Evolutionary conservation across 1,140 invertebrate genomes (phyloP).

Genomic region (Drosophila murphyi): DNA sequence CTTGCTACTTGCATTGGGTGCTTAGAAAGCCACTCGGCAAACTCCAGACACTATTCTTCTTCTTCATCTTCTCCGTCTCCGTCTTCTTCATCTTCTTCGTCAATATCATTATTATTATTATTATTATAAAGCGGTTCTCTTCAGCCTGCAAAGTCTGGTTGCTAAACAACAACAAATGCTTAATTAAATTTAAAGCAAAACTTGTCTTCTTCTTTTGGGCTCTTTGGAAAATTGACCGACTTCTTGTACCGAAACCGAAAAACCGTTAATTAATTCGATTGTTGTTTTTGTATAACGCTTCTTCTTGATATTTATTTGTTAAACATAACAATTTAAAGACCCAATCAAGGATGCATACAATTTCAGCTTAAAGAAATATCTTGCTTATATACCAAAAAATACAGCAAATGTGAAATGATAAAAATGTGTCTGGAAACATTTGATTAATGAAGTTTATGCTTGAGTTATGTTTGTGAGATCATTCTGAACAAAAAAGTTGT

Average conservation of each 20-base stretch:
- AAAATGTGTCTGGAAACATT: background rate
- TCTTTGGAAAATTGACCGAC: conserved; percentile 67
- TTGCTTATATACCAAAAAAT: background rate
- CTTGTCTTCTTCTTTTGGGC: conserved; percentile 12
- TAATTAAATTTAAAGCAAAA: conserved; percentile 73
- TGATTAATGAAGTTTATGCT: background rate
- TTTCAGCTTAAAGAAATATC: background rate
- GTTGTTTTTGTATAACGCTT: conserved; percentile 24
- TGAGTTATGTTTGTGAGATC: background rate
- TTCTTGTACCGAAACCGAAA: conserved; percentile 61
- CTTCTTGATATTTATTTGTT: conserved; percentile 6
- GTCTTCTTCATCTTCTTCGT: conserved; percentile 24
- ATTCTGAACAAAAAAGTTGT: too few species aligned
- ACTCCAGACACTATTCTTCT: conserved; percentile 37
- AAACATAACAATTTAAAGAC: conserved; percentile 23
- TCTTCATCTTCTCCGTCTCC: conserved; percentile 14
- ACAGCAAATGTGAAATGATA: background rate
- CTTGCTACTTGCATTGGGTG: conserved; percentile 5
- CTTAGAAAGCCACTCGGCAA: conserved; percentile 75
- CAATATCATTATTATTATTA: background rate
- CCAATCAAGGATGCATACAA: conserved; percentile 24
- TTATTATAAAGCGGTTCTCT: conserved; percentile 9
- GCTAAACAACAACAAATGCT: conserved; percentile 50
- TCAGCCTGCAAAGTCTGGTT: conserved; percentile 1
- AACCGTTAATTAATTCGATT: conserved; percentile 74